Evolutionary conservation across 2,797 vertebrate genomes (phyloP), one percentile per base, ranked within the genome.

Genomic region (Delichon dasypus): DNA sequence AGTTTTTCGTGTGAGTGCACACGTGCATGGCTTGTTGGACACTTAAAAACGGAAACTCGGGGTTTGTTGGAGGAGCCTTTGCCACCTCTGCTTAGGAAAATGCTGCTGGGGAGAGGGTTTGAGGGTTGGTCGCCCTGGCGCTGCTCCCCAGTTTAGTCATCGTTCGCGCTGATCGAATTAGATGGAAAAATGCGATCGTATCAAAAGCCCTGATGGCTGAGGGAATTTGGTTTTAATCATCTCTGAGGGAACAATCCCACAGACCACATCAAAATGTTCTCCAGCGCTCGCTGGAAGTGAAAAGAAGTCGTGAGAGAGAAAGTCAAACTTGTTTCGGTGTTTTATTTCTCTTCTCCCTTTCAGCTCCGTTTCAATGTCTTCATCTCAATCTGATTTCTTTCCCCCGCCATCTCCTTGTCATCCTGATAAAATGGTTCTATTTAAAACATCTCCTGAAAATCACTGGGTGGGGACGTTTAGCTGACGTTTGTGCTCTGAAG

Each of bases 241-340:
- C 68, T 79, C 51, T 38, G 62, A 32, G n/a, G 62, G 29, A 78
- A 74, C 62, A 74, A 50, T 57, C 57, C 65, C 53, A 58, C 32
- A 92, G 73, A 67, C 60, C 73, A 74, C 70, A 82, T 74, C 66
- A 84, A 79, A 85, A 76, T 34, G 34, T 58, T 78, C 58, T 58
- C 75, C 66, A 78, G 50, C 16, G 61, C 81, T 54, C 30, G 30
- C 75, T n/a, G 20, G 55, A 68, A 93, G 42, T 4, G 4, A 61
- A 42, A 84, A 61, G 58, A 57, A 90, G 26, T 16, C 0, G 0
- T 10, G 50, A 61, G 27, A 71, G 32, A 77, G 48, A 88, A 82
- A 89, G 74, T 50, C 4, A 5, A 38, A n/a, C 32, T 60, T 8
- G 21, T 51, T 87, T 45, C 2, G 3, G 15, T 32, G 23, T 25